phyloP scores from a whole-genome alignment of 2,888 invertebrate species.

The Coelopa pilipes region DNA sequence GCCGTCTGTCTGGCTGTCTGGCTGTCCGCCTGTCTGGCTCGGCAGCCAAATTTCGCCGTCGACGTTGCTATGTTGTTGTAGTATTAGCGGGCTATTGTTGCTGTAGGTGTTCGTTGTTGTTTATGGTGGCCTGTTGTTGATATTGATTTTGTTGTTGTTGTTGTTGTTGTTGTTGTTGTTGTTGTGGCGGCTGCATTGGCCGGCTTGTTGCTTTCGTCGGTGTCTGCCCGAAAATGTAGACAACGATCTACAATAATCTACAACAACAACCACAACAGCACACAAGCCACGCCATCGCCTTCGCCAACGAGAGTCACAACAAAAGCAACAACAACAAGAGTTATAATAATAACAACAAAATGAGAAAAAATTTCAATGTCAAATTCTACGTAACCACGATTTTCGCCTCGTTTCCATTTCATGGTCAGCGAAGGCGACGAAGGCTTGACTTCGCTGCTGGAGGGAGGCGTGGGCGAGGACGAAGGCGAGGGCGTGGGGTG shows the following conservation, averaged over 20 bases:
- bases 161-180: conserved; percentile 8
- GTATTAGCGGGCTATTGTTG: not conserved
- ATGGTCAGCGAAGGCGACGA: conserved; percentile 9
- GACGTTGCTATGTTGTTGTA: conserved; percentile 9
- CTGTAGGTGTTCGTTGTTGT: not conserved
- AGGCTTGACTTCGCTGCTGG: not conserved
- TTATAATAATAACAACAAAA: not conserved
- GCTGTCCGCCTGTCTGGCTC: conserved; percentile 2
- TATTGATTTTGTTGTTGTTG: not conserved
- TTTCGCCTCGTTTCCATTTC: not conserved
- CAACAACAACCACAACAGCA: too few relatives aligned
- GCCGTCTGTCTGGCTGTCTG: not conserved
- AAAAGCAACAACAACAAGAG: not conserved
- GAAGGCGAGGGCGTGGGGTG: too few relatives aligned
- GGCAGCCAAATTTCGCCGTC: conserved; percentile 20
- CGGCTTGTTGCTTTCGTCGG: conserved; percentile 4
- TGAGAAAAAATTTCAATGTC: conserved; percentile 12
- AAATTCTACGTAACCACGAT: conserved; percentile 15
- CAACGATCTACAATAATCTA: too few relatives aligned
- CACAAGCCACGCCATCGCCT: too few relatives aligned
- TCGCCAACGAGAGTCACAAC: too few relatives aligned
- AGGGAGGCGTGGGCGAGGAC: too few relatives aligned
- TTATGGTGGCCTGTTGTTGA: conserved; percentile 1
- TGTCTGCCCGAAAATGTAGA: not conserved
- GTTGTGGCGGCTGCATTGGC: conserved; percentile 4